A percentile compares a stretch with the other conserved stretches of the same genome.
Conservation (phyloP, 1,140 invertebrate species). For the Eurytemora carolleeae region DNA sequence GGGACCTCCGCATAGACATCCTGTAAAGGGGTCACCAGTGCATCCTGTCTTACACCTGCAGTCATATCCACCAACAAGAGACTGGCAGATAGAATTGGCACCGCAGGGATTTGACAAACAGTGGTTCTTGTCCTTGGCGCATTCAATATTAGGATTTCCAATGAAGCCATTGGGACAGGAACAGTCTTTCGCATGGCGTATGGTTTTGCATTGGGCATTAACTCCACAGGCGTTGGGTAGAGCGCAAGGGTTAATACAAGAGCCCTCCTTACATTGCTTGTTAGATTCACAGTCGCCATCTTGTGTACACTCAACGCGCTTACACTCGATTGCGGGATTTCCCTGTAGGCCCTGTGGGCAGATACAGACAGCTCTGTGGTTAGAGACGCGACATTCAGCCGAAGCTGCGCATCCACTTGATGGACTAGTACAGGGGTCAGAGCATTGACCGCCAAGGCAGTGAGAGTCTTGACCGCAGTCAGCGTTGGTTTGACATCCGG, state of each 20-base stretch:
- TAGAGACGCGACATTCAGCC: constrained; percentile 22
- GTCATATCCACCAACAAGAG: constrained; percentile 43
- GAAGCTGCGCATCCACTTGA: constrained; percentile 25
- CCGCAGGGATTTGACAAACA: constrained; percentile 52
- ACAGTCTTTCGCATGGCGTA: constrained; percentile 50
- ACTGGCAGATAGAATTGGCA: constrained; percentile 54
- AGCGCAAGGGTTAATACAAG: constrained; percentile 60
- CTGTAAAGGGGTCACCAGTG: constrained; percentile 49
- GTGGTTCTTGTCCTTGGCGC: constrained; percentile 43
- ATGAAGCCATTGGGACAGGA: constrained; percentile 61
- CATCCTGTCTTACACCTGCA: constrained; percentile 57
- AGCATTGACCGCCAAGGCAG: constrained; percentile 58
- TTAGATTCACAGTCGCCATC: constrained; percentile 54
- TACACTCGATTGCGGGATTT: constrained; percentile 22
- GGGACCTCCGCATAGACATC: constrained; percentile 46
- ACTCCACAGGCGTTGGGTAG: constrained; percentile 51
- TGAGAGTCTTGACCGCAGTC: constrained; percentile 64
- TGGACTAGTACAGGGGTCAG: constrained; percentile 45
- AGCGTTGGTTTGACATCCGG: constrained; percentile 60
- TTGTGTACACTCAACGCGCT: constrained; percentile 41
- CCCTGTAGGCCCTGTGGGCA: constrained; percentile 22
- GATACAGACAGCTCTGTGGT: constrained; percentile 21
- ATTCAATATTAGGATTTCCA: constrained; percentile 58
- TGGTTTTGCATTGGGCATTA: constrained; percentile 64
- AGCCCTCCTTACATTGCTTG: constrained; percentile 48